phyloP scores from a whole-genome alignment of 2,888 invertebrate species.

The Pyrochroa serraticornis region DNA sequence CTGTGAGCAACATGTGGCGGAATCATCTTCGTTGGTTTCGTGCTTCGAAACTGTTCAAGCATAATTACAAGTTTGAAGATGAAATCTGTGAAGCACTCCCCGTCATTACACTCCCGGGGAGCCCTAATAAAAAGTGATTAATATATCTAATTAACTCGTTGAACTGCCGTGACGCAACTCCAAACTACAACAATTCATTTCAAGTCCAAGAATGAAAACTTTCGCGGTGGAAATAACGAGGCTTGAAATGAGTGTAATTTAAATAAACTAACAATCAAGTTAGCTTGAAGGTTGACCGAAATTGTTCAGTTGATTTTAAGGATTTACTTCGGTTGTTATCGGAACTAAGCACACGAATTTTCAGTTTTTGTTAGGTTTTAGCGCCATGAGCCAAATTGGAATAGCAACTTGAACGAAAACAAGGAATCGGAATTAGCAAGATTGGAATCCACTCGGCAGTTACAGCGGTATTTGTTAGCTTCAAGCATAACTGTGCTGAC shows the following conservation, averaged over 20 bases:
- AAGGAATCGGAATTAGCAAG: conserved; percentile 15
- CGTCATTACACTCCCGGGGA: conserved; percentile 46
- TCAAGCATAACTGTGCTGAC: too few species aligned
- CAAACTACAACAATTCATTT: conserved; percentile 51
- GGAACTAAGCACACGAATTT: conserved; percentile 20
- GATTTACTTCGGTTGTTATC: conserved; percentile 29
- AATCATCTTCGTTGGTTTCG: conserved; percentile 17
- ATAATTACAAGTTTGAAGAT: conserved; percentile 47
- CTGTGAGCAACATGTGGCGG: conserved; percentile 22
- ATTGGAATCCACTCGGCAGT: neutral
- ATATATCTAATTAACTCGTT: conserved; percentile 53
- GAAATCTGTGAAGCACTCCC: conserved; percentile 46
- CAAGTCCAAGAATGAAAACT: conserved; percentile 46
- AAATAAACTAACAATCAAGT: conserved; percentile 50
- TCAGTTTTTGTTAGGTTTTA: conserved; percentile 31
- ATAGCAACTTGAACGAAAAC: conserved; percentile 27
- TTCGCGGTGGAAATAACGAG: conserved; percentile 48
- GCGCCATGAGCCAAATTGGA: conserved; percentile 27
- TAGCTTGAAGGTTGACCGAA: conserved; percentile 22
- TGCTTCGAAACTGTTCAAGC: conserved; percentile 34
- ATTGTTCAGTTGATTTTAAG: conserved; percentile 31
- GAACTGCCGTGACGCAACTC: conserved; percentile 50
- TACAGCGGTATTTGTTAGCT: neutral
- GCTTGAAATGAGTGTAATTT: conserved; percentile 49
- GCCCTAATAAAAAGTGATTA: conserved; percentile 53